Percentiles rank a stretch among this genome's conserved stretches.
Conservation (phyloP, 2,797 vertebrate genomes). For the Tachyglossus aculeatus region DNA sequence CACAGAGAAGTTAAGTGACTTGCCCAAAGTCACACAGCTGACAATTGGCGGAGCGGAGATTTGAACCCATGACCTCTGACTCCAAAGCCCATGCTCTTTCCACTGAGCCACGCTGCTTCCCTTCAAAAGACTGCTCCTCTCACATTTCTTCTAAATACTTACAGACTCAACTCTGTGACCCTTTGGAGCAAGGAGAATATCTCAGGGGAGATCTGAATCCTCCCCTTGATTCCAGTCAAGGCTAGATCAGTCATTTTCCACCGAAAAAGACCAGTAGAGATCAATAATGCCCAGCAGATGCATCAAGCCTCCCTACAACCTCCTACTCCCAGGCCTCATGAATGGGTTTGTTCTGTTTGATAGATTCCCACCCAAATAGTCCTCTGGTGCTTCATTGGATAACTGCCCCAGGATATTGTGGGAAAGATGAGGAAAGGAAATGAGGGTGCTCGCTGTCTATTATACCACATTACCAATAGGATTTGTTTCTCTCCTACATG, state of each 20-base stretch:
- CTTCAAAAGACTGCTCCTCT: too few species aligned
- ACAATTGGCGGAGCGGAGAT: too few species aligned
- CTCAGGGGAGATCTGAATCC: constrained; percentile 2
- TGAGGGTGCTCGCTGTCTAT: background rate
- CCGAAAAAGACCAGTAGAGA: background rate
- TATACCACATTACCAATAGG: background rate
- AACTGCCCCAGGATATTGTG: background rate
- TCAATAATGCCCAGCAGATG: background rate
- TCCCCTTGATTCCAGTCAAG: background rate
- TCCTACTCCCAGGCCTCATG: background rate
- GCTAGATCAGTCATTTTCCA: background rate
- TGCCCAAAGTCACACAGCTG: too few species aligned
- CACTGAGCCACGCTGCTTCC: too few species aligned
- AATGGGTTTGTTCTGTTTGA: background rate
- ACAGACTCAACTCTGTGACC: too few species aligned
- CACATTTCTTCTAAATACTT: too few species aligned
- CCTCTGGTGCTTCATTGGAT: background rate
- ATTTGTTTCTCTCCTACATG: background rate
- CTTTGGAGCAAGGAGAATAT: background rate
- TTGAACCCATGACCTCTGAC: too few species aligned
- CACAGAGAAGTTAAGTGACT: too few species aligned
- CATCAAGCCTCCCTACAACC: too few species aligned
- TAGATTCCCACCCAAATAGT: background rate
- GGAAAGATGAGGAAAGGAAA: background rate
- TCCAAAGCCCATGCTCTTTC: too few species aligned